Evolutionary conservation across 2,113 vertebrate species (phyloP).

Genomic region (Pygoscelis antarcticus): DNA sequence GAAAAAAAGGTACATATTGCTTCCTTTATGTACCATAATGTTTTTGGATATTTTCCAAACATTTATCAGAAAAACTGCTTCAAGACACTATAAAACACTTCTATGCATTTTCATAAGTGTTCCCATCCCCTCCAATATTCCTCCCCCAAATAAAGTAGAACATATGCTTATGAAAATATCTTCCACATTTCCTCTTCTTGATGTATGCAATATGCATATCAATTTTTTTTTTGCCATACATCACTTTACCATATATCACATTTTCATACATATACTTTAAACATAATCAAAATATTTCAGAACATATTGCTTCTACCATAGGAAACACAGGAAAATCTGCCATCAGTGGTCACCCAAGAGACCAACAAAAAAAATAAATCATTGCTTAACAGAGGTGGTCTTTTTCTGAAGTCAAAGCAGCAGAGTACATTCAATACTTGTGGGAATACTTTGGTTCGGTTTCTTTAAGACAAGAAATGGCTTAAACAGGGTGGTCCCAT

Average conservation of each 20-base stretch:
- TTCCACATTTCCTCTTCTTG: conserved; percentile 34
- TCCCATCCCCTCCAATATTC: conserved; percentile 8
- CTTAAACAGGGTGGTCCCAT: conserved; percentile 41
- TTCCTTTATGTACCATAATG: not conserved
- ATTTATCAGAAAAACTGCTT: conserved; percentile 44
- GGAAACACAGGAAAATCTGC: conserved; percentile 16
- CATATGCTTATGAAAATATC: conserved; percentile 37
- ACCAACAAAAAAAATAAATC: conserved; percentile 33
- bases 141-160: conserved; percentile 3
- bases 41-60: conserved; percentile 44
- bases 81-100: not conserved
- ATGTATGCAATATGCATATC: conserved; percentile 2
- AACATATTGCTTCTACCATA: not conserved
- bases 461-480: conserved; percentile 37
- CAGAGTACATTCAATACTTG: not conserved
- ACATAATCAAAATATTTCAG: conserved; percentile 23
- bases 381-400: conserved; percentile 34
- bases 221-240: conserved; percentile 38
- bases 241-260: conserved; percentile 6
- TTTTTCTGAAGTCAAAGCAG: conserved; percentile 31
- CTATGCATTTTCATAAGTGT: conserved; percentile 19
- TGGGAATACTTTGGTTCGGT: conserved; percentile 16
- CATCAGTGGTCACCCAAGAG: conserved; percentile 22
- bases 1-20: not conserved
- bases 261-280: conserved; percentile 18